These are phyloP conservation scores for Ceyx melanurus DNA, from an alignment of 2,113 vertebrate genomes.

Conservation along the genomic window DNA sequence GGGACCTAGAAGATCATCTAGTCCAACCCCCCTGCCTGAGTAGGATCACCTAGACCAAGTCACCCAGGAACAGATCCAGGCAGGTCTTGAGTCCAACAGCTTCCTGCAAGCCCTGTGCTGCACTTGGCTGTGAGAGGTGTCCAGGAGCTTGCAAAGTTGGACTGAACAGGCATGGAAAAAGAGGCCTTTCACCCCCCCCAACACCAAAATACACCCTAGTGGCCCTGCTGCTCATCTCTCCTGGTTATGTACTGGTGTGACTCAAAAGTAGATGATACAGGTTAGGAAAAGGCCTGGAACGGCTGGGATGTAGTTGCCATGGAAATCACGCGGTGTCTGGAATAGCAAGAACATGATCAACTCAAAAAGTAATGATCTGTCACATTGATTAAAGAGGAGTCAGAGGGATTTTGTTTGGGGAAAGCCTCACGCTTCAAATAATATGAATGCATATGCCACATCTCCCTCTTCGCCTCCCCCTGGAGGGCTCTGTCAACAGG, in stretches of 20 bases:
- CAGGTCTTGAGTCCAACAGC: not conserved
- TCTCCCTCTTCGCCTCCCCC: not conserved
- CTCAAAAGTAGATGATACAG: conserved; percentile 15
- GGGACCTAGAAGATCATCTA: too few relatives aligned
- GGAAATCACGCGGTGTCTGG: conserved; percentile 35
- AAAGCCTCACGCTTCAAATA: not conserved
- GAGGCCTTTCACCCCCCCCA: not conserved
- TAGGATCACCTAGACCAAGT: too few relatives aligned
- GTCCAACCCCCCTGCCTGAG: too few relatives aligned
- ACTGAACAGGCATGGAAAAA: not conserved
- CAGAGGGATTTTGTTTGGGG: conserved; percentile 23
- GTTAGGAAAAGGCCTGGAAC: conserved; percentile 46
- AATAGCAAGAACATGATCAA: conserved; percentile 37
- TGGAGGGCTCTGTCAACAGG: conserved; percentile 22
- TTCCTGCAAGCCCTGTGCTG: not conserved
- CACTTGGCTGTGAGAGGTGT: not conserved
- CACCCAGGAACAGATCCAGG: too few relatives aligned
- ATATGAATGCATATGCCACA: conserved; percentile 2
- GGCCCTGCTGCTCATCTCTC: not conserved
- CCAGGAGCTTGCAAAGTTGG: not conserved
- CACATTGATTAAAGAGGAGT: conserved; percentile 40
- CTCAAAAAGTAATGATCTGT: conserved; percentile 48
- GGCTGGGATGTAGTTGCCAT: conserved; percentile 57
- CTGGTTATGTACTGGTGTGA: not conserved
- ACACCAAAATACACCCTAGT: not conserved